These are phyloP conservation scores for Tetragnatha montana DNA, from an alignment of 2,888 invertebrate species.

Conservation along the genomic window DNA sequence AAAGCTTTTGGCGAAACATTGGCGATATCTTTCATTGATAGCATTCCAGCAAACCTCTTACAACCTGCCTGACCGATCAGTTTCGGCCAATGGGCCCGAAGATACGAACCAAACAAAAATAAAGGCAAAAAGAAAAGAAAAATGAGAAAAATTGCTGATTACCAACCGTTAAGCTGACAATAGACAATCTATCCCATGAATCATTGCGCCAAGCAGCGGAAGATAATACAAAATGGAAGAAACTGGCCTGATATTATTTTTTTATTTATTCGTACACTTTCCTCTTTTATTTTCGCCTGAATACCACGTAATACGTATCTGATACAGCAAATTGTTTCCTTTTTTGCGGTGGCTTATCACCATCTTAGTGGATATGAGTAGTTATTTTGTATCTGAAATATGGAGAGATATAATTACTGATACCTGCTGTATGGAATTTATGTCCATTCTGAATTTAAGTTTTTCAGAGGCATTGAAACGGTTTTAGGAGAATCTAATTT, in stretches of 20 bases:
- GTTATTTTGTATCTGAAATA: slow-evolving; percentile 15
- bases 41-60: slow-evolving; percentile 17
- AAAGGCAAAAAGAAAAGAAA: slow-evolving; percentile 20
- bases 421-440: background rate
- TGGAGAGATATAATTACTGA: slow-evolving; percentile 33
- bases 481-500: too few relatives aligned
- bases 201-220: slow-evolving; percentile 67
- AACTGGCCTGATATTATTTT: slow-evolving; percentile 39
- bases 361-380: background rate
- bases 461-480: too few relatives aligned
- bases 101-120: slow-evolving; percentile 39
- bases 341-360: slow-evolving; percentile 13
- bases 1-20: background rate
- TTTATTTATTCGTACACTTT: slow-evolving; percentile 49
- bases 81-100: slow-evolving; percentile 41
- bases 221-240: slow-evolving; percentile 69
- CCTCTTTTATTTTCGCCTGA: slow-evolving; percentile 55
- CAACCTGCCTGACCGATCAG: slow-evolving; percentile 51
- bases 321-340: slow-evolving; percentile 65
- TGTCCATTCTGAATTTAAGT: too few relatives aligned
- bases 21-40: slow-evolving; percentile 15
- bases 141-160: slow-evolving; percentile 64
- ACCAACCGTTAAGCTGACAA: slow-evolving; percentile 68
- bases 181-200: slow-evolving; percentile 68
- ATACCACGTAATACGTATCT: slow-evolving; percentile 52